These are phyloP conservation scores for Callaeas wilsoni DNA, from an alignment of 2,113 vertebrate species.

Conservation along the genomic window DNA sequence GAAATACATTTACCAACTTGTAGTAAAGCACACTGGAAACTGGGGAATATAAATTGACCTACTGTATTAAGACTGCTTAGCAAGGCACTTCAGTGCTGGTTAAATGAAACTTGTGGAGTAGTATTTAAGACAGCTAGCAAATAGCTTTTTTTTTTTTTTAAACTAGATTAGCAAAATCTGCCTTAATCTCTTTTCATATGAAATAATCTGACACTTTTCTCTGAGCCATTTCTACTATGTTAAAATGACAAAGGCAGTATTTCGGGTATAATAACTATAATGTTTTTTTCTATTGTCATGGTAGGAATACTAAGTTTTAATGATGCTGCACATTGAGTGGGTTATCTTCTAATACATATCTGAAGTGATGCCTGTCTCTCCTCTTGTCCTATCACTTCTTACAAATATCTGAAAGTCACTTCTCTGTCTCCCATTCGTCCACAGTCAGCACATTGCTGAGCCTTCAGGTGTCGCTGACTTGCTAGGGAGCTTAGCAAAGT, in stretches of 20 bases:
- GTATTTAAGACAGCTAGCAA: slow-evolving; percentile 4
- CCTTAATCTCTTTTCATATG: neutral
- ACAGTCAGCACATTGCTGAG: neutral
- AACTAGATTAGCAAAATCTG: neutral
- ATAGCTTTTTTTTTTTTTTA: neutral
- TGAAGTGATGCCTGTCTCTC: neutral
- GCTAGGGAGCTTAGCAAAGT: neutral
- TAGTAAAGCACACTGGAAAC: neutral
- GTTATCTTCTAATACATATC: neutral
- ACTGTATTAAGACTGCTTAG: neutral
- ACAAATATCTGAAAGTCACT: neutral
- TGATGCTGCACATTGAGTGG: neutral
- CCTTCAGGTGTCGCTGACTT: neutral
- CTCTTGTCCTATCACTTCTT: neutral
- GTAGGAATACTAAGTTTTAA: neutral
- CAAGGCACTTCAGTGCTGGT: slow-evolving; percentile 10
- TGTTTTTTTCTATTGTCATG: neutral
- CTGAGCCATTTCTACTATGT: slow-evolving; percentile 29
- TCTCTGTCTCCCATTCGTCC: neutral
- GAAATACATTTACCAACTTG: neutral
- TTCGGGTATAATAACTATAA: neutral
- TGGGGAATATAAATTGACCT: neutral
- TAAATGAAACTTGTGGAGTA: slow-evolving; percentile 36
- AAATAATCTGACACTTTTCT: slow-evolving; percentile 17
- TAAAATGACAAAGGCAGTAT: slow-evolving; percentile 31